A percentile compares a stretch with the other conserved stretches of the same genome.
Conservation (phyloP, 30 jellyfish, hydroid and myxozoan genomes). For the Turritopsis dohrnii region DNA sequence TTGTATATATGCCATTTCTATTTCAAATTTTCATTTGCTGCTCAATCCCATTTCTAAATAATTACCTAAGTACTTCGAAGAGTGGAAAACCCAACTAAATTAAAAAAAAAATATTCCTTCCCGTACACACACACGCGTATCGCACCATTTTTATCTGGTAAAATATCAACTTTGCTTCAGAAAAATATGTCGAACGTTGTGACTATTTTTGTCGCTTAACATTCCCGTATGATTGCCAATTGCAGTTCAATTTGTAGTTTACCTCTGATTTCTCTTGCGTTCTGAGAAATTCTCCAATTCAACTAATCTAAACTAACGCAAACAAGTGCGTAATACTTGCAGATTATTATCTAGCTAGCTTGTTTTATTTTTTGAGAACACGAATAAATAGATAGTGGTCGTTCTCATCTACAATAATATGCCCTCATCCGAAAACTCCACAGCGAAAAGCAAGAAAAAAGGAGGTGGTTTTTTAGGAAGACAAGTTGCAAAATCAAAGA, state of each 20-base stretch:
- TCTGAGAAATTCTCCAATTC: not conserved
- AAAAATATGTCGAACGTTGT: not conserved
- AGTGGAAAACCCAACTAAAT: too few species aligned
- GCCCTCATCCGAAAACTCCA: constrained; percentile 83
- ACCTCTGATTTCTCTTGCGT: not conserved
- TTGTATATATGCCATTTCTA: too few species aligned
- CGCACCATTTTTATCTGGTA: not conserved
- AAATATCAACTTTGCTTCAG: not conserved
- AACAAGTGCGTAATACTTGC: too few species aligned
- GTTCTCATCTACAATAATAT: too few species aligned
- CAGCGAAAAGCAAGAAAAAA: constrained; percentile 87
- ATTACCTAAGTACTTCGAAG: too few species aligned
- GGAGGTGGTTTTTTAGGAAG: constrained; percentile 95
- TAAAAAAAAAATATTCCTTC: too few species aligned
- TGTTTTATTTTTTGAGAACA: too few species aligned
- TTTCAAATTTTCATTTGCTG: too few species aligned
- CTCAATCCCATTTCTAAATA: too few species aligned
- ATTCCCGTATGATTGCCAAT: not conserved
- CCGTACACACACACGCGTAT: too few species aligned
- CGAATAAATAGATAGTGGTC: too few species aligned
- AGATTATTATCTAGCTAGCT: too few species aligned
- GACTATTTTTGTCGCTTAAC: not conserved
- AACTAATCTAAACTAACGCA: not conserved
- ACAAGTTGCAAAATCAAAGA: constrained; percentile 79
- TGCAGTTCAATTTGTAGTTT: not conserved